Percentiles rank a stretch among this genome's conserved stretches.
These are phyloP conservation scores for Mormyrus lacerda DNA, from an alignment of 2,113 vertebrate species.

Conservation along the genomic window DNA sequence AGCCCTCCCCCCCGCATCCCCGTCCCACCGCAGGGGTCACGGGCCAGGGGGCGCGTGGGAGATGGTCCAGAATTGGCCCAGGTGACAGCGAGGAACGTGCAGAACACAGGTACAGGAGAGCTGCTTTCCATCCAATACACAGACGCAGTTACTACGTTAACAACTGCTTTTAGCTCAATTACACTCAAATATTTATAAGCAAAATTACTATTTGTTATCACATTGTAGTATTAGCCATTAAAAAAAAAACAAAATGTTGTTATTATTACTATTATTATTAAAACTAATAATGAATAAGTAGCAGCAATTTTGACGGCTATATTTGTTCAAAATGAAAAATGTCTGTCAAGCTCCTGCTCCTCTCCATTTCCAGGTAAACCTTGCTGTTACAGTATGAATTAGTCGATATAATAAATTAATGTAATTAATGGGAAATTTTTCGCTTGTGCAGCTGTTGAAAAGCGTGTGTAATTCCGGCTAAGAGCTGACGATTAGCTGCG, in stretches of 20 bases:
- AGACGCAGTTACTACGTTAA: not conserved
- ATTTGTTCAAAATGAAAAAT: not conserved
- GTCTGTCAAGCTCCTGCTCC: not conserved
- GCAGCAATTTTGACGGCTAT: not conserved
- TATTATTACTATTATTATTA: not conserved
- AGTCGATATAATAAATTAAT: not conserved
- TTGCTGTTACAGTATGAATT: not conserved
- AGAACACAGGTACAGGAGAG: not conserved
- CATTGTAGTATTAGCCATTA: not conserved
- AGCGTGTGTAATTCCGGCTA: not conserved
- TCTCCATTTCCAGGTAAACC: not conserved
- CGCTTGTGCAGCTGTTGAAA: not conserved
- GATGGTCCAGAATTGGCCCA: not conserved
- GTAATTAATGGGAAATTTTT: not conserved
- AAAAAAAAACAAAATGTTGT: not conserved
- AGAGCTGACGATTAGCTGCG: constrained; percentile 22
- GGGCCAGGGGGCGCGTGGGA: not conserved
- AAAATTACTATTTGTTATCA: not conserved
- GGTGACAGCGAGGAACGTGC: not conserved
- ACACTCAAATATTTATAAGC: not conserved
- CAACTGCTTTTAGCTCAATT: not conserved
- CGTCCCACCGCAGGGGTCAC: not conserved
- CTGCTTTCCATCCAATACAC: not conserved
- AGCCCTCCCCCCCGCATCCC: not conserved
- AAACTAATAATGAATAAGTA: not conserved